phyloP scores from a whole-genome alignment of 1,140 invertebrate genomes.

The Acromyrmex heyeri region DNA sequence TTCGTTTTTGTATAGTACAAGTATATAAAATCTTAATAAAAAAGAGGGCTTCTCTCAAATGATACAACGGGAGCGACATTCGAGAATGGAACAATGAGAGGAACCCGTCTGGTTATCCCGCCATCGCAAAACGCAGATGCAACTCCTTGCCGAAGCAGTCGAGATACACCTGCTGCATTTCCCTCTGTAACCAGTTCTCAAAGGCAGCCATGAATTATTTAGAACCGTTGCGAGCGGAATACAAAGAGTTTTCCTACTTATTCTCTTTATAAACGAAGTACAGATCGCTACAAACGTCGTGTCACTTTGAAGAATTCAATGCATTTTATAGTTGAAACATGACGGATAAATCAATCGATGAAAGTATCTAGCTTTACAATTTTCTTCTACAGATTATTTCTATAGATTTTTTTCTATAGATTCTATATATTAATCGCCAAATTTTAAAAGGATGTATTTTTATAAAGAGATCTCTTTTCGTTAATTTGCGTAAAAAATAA shows the following conservation, averaged over 20 bases:
- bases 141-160: slow-evolving; percentile 12
- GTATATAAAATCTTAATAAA: slow-evolving; percentile 1
- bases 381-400: neutral
- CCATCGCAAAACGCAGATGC: slow-evolving; percentile 43
- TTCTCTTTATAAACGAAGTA: slow-evolving; percentile 13
- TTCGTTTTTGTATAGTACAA: neutral
- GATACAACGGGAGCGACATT: slow-evolving; percentile 10
- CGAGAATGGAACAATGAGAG: slow-evolving; percentile 32
- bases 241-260: slow-evolving; percentile 30
- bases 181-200: slow-evolving; percentile 31
- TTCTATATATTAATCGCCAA: neutral
- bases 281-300: neutral
- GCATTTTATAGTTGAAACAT: neutral
- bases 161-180: slow-evolving; percentile 52
- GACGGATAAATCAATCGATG: neutral
- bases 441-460: neutral
- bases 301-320: neutral
- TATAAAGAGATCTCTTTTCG: neutral
- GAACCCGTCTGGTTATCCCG: slow-evolving; percentile 32
- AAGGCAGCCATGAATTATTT: slow-evolving; percentile 41
- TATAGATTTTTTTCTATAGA: too few relatives aligned
- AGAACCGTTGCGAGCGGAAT: neutral
- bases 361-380: neutral
- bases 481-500: neutral
- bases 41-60: slow-evolving; percentile 2